A percentile compares a stretch with the other conserved stretches of the same genome.
These are phyloP conservation scores for Doryteuthis pealeii DNA, from an alignment of 1,140 invertebrate species.

Conservation along the genomic window DNA sequence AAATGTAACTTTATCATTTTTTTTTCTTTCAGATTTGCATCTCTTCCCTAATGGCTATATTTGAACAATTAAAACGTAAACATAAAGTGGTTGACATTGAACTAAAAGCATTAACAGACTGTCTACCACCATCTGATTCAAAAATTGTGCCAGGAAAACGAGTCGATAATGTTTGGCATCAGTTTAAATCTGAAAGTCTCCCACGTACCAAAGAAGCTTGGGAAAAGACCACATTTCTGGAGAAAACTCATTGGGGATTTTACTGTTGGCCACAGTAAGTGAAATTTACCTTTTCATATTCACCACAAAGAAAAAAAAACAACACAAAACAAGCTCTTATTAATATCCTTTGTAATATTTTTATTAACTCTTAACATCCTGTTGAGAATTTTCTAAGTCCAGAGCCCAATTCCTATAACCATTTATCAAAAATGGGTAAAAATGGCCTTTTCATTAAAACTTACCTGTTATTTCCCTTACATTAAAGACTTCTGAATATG, in stretches of 20 bases:
- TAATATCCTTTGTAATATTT: neutral
- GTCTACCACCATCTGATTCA: conserved; percentile 8
- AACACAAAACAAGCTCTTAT: too few species aligned
- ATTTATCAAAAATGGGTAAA: too few species aligned
- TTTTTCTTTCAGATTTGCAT: conserved; percentile 64
- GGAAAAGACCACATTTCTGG: conserved; percentile 71
- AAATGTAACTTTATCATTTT: too few species aligned
- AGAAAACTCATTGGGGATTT: conserved; percentile 75
- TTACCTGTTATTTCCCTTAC: too few species aligned
- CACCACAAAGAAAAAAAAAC: neutral
- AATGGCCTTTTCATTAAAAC: too few species aligned
- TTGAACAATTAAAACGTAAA: conserved; percentile 76
- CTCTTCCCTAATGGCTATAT: conserved; percentile 66
- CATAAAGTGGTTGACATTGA: conserved; percentile 68
- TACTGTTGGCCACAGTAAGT: conserved; percentile 78
- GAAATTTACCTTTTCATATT: conserved; percentile 9
- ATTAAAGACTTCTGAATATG: too few species aligned
- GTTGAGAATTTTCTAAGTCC: neutral
- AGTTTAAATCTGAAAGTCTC: conserved; percentile 68
- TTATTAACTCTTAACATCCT: neutral
- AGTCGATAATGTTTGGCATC: conserved; percentile 73
- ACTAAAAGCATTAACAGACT: conserved; percentile 29
- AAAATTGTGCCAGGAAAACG: conserved; percentile 62
- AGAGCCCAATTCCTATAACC: too few species aligned
- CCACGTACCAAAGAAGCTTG: conserved; percentile 72